phyloP scores from a whole-genome alignment of 30 jellyfish, hydroid and myxozoan genomes.

The Aurelia coerulea region DNA sequence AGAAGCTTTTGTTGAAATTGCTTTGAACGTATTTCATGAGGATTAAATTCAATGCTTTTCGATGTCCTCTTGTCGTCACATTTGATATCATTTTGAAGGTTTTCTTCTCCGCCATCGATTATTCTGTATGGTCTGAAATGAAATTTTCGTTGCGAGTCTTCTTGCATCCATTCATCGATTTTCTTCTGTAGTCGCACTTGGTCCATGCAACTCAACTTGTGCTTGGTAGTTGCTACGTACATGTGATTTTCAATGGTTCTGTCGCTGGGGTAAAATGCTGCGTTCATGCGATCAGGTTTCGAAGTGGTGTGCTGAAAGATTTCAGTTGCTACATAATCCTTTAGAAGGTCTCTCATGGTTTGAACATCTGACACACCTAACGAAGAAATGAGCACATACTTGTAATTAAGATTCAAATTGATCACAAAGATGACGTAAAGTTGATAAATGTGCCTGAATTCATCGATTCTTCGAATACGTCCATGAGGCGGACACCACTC shows the following conservation, averaged over 20 bases:
- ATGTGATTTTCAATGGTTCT: background rate
- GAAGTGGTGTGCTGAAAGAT: background rate
- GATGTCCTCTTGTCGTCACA: no score
- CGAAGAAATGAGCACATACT: no score
- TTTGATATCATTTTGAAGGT: background rate
- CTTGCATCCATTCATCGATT: background rate
- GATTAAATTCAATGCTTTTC: background rate
- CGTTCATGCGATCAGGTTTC: background rate
- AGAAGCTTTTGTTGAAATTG: slow-evolving; percentile 6
- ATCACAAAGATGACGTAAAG: no score
- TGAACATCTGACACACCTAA: no score
- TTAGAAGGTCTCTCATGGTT: no score
- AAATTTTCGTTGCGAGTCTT: background rate
- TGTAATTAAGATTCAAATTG: no score
- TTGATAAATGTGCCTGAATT: no score
- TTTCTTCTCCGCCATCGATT: background rate
- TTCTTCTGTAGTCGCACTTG: background rate
- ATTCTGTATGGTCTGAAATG: background rate
- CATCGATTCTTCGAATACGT: no score
- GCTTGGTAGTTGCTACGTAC: background rate
- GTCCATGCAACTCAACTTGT: background rate
- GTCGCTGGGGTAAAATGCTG: background rate
- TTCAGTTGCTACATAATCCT: no score
- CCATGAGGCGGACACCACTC: no score
- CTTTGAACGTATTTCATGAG: slow-evolving; percentile 1